Base-by-base conservation (phyloP, 23 tunicate genomes). In the Diplosoma virens region DNA sequence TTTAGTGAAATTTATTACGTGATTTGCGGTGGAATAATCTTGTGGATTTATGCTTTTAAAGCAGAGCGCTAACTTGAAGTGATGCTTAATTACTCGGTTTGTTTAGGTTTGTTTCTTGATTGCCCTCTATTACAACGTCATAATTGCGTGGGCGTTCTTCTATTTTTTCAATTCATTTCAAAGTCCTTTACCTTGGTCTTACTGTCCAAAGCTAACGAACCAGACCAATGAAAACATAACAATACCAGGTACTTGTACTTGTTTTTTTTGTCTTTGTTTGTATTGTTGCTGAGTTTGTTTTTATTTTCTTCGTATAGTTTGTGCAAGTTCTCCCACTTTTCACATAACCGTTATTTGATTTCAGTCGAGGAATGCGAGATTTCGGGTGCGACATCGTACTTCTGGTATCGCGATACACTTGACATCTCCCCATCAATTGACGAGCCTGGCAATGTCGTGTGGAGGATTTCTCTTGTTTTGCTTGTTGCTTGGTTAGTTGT, bases 71-170 rank as follows among this genome's bases (percentile, higher is more conserved):
- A n/a, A n/a, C n/a, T n/a, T n/a, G n/a, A n/a, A n/a, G n/a, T n/a
- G 52, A 9, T 16, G 52, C 52, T 9, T 45, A 45, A 45, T 16
- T 45, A 16, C 11, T 48, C 4, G 4, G 11, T 46, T 83, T 63
- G 45, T 74, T 35, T 73, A 93, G 97, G 97, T 90, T 32, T 93
- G 98, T 55, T 58, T 86, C 28, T 33, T 93, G 37, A 87, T 93
- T 59, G 98, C 95, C 17, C 29, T 93, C 14, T 93, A 93, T 73
- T 93, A 93, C 82, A 93, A 93, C 58, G 64, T 87, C 60, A 93
- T 93, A 36, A 71, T 93, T 4, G 84, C 98, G 7, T 93, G 94
- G 98, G 98, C 95, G 1, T 76, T 77, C 30, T 82, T 82, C 59
- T 93, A 93, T 66, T 76, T 89, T 29, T 71, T 71, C 65, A 82